These are phyloP conservation scores for Erpobdella octoculata DNA, from an alignment of 2,888 invertebrate genomes.

Conservation along the genomic window DNA sequence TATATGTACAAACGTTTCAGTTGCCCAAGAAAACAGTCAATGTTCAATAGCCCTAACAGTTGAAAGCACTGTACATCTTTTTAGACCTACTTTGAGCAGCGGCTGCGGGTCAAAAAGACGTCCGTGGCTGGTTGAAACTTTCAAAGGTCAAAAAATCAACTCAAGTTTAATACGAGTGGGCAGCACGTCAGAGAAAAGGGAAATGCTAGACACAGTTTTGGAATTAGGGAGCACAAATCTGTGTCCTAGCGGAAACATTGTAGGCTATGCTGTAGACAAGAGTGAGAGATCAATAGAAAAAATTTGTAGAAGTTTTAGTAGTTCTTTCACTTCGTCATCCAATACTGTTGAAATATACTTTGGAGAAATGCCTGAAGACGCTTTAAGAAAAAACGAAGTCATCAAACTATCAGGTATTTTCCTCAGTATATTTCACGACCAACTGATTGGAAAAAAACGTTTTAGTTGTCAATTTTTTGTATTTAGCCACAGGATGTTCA, in stretches of 20 bases:
- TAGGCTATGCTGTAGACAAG: not conserved
- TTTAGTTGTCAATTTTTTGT: not conserved
- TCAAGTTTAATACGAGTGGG: no score
- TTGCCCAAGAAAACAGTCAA: not conserved
- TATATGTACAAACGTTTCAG: slow-evolving; percentile 11
- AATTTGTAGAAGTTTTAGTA: no score
- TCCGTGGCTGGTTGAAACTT: not conserved
- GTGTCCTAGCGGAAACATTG: not conserved
- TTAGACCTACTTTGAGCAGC: not conserved
- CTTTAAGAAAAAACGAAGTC: not conserved
- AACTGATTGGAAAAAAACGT: no score
- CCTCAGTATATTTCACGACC: no score
- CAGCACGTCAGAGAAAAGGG: no score
- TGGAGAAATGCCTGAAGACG: no score
- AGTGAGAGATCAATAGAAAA: no score
- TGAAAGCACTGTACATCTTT: not conserved
- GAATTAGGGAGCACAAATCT: no score
- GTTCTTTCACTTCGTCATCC: no score
- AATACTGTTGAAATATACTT: not conserved
- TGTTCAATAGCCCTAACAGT: not conserved
- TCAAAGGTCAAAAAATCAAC: slow-evolving; percentile 22
- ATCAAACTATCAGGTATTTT: not conserved
- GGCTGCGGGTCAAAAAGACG: not conserved
- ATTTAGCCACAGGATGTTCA: slow-evolving; percentile 20
- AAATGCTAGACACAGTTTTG: no score